Evolutionary conservation across 2,888 invertebrate genomes (phyloP).

Genomic region (Diploptera punctata): DNA sequence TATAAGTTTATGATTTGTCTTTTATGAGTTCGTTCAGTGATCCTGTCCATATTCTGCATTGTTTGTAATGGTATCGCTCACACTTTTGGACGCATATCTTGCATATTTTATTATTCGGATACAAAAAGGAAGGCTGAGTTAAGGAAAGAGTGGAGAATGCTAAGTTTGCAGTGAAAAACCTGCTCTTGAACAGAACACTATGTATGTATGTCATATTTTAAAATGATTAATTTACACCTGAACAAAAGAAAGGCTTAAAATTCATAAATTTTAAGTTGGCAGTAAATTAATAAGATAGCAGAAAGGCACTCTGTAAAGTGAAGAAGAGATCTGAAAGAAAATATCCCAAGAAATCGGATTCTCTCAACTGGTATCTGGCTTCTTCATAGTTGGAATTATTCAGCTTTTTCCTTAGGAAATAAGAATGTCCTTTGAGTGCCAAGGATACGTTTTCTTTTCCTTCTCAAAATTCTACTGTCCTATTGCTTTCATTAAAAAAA

Average conservation of each 20-base stretch:
- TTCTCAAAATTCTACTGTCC: not conserved
- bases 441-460: slow-evolving; percentile 9
- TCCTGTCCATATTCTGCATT: too few relatives aligned
- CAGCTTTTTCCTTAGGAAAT: slow-evolving; percentile 4
- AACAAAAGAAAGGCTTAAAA: slow-evolving; percentile 8
- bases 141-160: too few relatives aligned
- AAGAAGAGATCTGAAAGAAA: slow-evolving; percentile 1
- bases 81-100: too few relatives aligned
- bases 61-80: too few relatives aligned
- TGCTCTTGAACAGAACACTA: too few relatives aligned
- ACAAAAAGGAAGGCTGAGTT: too few relatives aligned
- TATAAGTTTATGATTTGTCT: too few relatives aligned
- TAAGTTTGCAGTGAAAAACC: too few relatives aligned
- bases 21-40: too few relatives aligned
- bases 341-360: slow-evolving; percentile 22
- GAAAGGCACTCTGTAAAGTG: not conserved
- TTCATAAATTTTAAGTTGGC: not conserved
- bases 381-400: slow-evolving; percentile 6
- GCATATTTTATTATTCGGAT: too few relatives aligned
- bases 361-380: slow-evolving; percentile 1
- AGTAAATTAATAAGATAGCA: not conserved
- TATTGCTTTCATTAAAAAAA: not conserved
- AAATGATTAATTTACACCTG: too few relatives aligned
- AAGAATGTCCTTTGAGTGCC: slow-evolving; percentile 12
- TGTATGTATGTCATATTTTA: too few relatives aligned